Evolutionary conservation across 2,113 vertebrate genomes (phyloP).

Genomic region (Coturnix japonica): DNA sequence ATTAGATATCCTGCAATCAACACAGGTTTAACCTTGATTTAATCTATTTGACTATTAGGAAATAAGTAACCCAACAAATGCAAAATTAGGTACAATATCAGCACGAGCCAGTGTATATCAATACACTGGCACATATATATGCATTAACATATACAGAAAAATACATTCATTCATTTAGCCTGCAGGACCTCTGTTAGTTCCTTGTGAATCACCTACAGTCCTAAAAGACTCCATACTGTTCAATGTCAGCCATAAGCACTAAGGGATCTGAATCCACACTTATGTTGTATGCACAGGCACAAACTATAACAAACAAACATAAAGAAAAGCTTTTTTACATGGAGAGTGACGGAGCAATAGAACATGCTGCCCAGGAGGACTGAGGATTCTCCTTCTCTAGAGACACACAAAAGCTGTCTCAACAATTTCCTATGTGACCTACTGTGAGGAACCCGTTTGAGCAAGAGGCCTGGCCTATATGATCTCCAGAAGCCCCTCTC

Average conservation of each 20-base stretch:
- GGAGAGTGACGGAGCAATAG: too few relatives aligned
- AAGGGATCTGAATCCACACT: not conserved
- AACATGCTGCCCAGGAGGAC: too few relatives aligned
- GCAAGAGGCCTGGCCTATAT: too few relatives aligned
- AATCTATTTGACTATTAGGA: not conserved
- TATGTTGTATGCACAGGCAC: too few relatives aligned
- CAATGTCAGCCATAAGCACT: not conserved
- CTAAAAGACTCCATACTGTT: not conserved
- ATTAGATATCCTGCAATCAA: not conserved
- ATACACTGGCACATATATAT: not conserved
- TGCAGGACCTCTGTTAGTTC: not conserved
- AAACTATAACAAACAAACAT: too few relatives aligned
- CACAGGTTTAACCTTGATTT: not conserved
- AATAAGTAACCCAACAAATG: not conserved
- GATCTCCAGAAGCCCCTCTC: too few relatives aligned
- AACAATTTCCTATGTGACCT: too few relatives aligned
- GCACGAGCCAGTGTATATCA: rapidly evolving
- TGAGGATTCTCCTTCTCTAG: too few relatives aligned
- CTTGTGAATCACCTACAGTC: not conserved
- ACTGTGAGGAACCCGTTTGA: too few relatives aligned
- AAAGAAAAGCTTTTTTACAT: too few relatives aligned
- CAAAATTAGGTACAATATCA: not conserved
- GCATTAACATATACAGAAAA: not conserved
- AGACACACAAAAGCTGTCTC: too few relatives aligned
- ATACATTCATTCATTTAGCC: not conserved